Conservation (phyloP, 2,797 vertebrate genomes). For the Enteromius treurensis region DNA sequence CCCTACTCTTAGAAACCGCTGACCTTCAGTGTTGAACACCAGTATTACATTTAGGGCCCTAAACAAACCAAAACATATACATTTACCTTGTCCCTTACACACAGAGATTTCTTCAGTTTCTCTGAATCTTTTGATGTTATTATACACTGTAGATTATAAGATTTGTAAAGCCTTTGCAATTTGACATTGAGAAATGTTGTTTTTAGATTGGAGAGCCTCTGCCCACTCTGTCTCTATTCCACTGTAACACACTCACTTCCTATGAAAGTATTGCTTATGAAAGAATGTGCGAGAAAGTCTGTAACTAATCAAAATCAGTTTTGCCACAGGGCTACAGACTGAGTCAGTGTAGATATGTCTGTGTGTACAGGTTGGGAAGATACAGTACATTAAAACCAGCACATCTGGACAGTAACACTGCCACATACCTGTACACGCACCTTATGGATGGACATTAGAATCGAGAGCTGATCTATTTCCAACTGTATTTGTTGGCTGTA, state of each 20-base stretch:
- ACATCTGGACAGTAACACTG: neutral
- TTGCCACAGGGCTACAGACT: neutral
- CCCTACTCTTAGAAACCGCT: constrained; percentile 85
- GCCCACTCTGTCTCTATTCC: too few species aligned
- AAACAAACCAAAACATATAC: constrained; percentile 34
- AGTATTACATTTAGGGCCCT: constrained; percentile 89
- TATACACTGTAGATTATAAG: too few species aligned
- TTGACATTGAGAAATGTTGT: too few species aligned
- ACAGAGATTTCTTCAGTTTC: too few species aligned
- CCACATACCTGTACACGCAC: neutral
- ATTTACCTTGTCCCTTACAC: neutral
- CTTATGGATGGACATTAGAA: constrained; percentile 5
- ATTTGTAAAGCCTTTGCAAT: too few species aligned
- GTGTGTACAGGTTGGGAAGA: neutral
- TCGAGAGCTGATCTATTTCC: constrained; percentile 24
- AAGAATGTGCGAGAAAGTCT: neutral
- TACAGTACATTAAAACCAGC: neutral
- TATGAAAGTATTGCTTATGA: neutral
- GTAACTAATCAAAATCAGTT: neutral
- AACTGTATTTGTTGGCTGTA: constrained; percentile 2
- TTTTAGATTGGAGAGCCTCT: too few species aligned
- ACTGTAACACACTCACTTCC: neutral
- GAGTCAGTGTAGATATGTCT: neutral
- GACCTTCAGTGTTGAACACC: constrained; percentile 84
- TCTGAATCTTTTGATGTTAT: too few species aligned